A percentile compares a stretch with the other conserved stretches of the same genome.
Evolutionary conservation across 2,888 invertebrate species (phyloP).

Genomic region (Meteorus cinctellus): DNA sequence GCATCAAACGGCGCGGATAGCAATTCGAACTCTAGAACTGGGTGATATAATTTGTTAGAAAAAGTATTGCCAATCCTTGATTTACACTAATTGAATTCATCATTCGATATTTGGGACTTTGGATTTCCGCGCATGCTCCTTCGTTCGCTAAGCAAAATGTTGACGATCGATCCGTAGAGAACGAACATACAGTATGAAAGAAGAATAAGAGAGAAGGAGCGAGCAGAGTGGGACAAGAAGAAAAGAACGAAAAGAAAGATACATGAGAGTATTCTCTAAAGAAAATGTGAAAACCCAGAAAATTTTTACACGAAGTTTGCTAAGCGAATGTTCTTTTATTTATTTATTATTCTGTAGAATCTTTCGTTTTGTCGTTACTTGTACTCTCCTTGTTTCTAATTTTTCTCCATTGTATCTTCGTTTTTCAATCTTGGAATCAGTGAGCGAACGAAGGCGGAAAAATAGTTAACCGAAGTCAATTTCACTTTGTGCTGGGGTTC

Average conservation of each 20-base stretch:
- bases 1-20: constrained; percentile 11
- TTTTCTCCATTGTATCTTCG: constrained; percentile 4
- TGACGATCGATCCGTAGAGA: constrained; percentile 40
- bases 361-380: neutral
- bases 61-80: constrained; percentile 6
- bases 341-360: constrained; percentile 18
- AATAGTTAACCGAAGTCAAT: constrained; percentile 10
- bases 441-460: constrained; percentile 30
- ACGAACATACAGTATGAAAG: neutral
- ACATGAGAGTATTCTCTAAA: constrained; percentile 11
- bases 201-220: constrained; percentile 21
- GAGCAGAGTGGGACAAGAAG: constrained; percentile 4
- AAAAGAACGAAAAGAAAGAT: neutral
- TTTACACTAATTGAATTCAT: constrained; percentile 31
- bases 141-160: constrained; percentile 24
- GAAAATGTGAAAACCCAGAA: neutral
- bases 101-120: constrained; percentile 7
- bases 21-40: neutral
- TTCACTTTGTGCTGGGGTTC: neutral
- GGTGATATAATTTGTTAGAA: constrained; percentile 16
- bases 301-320: constrained; percentile 10
- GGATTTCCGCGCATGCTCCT: constrained; percentile 38
- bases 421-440: constrained; percentile 2
- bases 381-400: neutral
- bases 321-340: constrained; percentile 23